Evolutionary conservation across 2,113 vertebrate species (phyloP).

Genomic region (Capricornis sumatraensis): DNA sequence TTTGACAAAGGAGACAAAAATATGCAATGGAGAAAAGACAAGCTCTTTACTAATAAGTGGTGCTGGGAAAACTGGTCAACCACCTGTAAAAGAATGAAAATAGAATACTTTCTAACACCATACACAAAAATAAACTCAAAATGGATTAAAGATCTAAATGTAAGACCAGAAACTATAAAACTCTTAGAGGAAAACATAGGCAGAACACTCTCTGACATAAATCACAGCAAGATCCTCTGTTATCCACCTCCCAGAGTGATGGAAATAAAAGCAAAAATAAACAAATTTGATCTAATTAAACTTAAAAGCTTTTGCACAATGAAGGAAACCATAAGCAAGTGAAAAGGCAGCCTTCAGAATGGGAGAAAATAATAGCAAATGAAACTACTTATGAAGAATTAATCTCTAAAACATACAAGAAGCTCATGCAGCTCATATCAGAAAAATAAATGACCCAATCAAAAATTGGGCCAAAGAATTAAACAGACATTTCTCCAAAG

Average conservation of each 20-base stretch:
- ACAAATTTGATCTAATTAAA: background rate
- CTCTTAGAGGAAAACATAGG: background rate
- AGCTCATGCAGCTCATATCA: background rate
- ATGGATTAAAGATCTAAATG: background rate
- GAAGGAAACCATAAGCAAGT: background rate
- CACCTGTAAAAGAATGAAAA: background rate
- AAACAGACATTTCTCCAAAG: background rate
- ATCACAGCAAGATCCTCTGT: background rate
- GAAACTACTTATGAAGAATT: background rate
- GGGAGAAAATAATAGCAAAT: background rate
- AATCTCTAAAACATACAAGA: background rate
- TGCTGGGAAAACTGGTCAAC: background rate
- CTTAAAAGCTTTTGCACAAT: background rate
- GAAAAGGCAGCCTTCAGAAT: background rate
- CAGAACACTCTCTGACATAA: background rate
- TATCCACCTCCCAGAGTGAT: background rate
- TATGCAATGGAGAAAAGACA: background rate
- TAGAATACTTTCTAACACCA: background rate
- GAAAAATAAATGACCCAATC: background rate
- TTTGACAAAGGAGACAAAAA: background rate
- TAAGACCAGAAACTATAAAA: background rate
- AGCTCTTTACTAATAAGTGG: background rate
- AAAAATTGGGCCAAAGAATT: background rate
- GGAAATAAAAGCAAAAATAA: background rate
- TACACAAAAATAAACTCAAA: background rate